phyloP scores from a whole-genome alignment of 2,888 invertebrate species.

The Mylabris sibirica region DNA sequence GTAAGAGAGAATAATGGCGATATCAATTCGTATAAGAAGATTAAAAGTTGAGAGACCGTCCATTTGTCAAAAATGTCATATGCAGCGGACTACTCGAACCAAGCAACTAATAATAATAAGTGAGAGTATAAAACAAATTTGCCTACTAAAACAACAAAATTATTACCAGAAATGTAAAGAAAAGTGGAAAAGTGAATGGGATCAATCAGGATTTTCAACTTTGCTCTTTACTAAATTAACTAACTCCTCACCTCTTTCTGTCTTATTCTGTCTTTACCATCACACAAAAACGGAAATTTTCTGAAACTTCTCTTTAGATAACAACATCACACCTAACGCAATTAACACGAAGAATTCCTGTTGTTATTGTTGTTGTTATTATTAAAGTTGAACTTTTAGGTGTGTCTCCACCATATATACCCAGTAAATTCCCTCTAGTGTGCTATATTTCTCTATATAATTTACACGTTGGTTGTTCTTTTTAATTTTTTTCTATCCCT shows the following conservation, averaged over 20 bases:
- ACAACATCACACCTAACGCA: slow-evolving; percentile 1
- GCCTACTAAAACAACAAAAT: not conserved
- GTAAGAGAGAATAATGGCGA: slow-evolving; percentile 8
- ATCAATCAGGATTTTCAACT: slow-evolving; percentile 8
- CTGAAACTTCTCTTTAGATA: not conserved
- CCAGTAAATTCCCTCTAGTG: not conserved
- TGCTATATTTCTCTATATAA: slow-evolving; percentile 8
- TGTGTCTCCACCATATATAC: slow-evolving; percentile 1
- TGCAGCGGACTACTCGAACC: not conserved
- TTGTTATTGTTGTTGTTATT: not conserved
- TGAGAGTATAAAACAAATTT: slow-evolving; percentile 2
- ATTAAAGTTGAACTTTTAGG: not conserved
- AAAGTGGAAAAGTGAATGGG: not conserved
- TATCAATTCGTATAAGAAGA: slow-evolving; percentile 10
- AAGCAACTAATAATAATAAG: slow-evolving; percentile 14
- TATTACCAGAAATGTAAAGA: not conserved
- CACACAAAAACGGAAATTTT: not conserved
- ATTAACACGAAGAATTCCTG: not conserved
- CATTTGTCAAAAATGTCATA: slow-evolving; percentile 7
- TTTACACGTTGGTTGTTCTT: not conserved
- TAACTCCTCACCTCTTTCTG: not conserved
- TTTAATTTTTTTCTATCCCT: not conserved
- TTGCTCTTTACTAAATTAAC: slow-evolving; percentile 1
- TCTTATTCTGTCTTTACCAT: too few species aligned
- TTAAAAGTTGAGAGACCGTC: slow-evolving; percentile 11